These are phyloP conservation scores for Acromyrmex charruanus DNA, from an alignment of 1,140 invertebrate genomes.

Conservation along the genomic window DNA sequence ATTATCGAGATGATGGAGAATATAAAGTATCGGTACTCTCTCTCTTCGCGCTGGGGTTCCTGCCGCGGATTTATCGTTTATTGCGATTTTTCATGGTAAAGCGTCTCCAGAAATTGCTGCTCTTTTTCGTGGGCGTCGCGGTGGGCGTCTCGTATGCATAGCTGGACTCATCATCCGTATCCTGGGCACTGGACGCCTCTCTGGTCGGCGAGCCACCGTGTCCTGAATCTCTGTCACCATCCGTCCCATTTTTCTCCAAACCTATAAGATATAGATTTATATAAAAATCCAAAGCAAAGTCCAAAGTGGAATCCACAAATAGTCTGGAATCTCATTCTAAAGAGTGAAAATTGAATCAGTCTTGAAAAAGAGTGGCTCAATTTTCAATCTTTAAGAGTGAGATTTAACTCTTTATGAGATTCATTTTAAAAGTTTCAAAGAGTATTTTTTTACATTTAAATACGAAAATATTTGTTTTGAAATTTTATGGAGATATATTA, in stretches of 20 bases:
- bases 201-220: constrained; percentile 86
- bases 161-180: constrained; percentile 84
- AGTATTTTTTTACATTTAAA: too few relatives aligned
- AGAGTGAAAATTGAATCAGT: too few relatives aligned
- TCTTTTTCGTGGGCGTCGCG: constrained; percentile 86
- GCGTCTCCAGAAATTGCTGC: constrained; percentile 91
- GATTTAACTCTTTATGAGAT: too few relatives aligned
- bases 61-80: constrained; percentile 88
- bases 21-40: constrained; percentile 52
- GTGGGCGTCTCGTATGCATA: constrained; percentile 84
- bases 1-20: constrained; percentile 68
- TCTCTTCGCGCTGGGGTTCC: neutral
- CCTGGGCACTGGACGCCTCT: constrained; percentile 83
- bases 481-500: too few relatives aligned
- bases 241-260: constrained; percentile 86
- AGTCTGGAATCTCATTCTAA: too few relatives aligned
- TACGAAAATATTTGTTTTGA: too few relatives aligned
- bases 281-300: neutral
- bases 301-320: neutral
- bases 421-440: too few relatives aligned
- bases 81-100: constrained; percentile 91
- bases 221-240: constrained; percentile 87
- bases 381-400: too few relatives aligned
- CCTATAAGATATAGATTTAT: constrained; percentile 63
- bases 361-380: too few relatives aligned